Evolutionary conservation across 2,888 invertebrate genomes (phyloP).

Genomic region (Tetranychus truncatus): DNA sequence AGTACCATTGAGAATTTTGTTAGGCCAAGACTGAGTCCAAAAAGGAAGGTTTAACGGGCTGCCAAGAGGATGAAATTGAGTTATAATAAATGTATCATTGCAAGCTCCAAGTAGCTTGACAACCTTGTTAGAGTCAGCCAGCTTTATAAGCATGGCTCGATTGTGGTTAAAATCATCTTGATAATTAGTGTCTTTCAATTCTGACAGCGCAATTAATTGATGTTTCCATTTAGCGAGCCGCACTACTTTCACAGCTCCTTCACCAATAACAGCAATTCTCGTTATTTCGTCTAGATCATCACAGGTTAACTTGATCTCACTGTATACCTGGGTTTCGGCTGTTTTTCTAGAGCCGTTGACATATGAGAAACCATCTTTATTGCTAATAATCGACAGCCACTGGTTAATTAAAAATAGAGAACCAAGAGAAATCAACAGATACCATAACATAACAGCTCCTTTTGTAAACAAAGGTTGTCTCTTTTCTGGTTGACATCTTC

Average conservation of each 20-base stretch:
- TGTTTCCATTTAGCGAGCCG: conserved; percentile 32
- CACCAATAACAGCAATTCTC: conserved; percentile 10
- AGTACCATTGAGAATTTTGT: conserved; percentile 10
- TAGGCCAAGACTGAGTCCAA: conserved; percentile 19
- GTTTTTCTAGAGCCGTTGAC: not conserved
- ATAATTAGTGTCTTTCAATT: conserved; percentile 29
- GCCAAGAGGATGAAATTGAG: conserved; percentile 34
- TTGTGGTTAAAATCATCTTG: conserved; percentile 35
- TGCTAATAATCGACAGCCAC: not conserved
- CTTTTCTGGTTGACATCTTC: not conserved
- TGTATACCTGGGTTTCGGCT: no score
- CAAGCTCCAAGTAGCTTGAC: conserved; percentile 36
- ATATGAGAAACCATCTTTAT: not conserved
- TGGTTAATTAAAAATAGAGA: not conserved
- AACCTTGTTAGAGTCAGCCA: conserved; percentile 30
- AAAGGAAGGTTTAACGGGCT: conserved; percentile 30
- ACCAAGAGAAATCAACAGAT: not conserved
- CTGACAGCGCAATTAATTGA: conserved; percentile 31
- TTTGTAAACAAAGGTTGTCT: not conserved
- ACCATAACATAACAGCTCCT: not conserved
- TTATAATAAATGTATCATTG: conserved; percentile 30
- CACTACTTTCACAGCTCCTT: conserved; percentile 28
- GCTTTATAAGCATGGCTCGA: conserved; percentile 31
- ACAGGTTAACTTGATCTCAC: not conserved
- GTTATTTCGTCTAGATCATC: conserved; percentile 14